phyloP scores from a whole-genome alignment of 2,797 vertebrate genomes.

The Lepus townsendii region DNA sequence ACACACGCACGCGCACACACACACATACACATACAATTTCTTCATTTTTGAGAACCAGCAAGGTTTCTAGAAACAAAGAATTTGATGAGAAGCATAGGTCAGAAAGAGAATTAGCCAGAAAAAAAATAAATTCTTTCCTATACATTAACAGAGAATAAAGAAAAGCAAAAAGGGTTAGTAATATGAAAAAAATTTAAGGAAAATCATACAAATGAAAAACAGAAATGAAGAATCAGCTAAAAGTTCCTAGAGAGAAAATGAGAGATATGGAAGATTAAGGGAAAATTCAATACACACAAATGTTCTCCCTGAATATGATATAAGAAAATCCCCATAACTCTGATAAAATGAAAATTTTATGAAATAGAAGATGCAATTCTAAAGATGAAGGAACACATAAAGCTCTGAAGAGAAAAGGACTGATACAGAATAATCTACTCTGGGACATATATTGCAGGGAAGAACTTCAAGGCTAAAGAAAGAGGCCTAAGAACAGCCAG shows the following conservation, averaged over 20 bases:
- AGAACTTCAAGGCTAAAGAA: not conserved
- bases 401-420: not conserved
- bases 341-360: constrained; percentile 3
- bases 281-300: not conserved
- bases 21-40: too few relatives aligned
- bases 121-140: not conserved
- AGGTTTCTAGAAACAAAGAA: not conserved
- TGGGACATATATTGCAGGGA: not conserved
- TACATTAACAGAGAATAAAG: not conserved
- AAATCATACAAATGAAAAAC: not conserved
- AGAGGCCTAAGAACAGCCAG: not conserved
- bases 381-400: not conserved
- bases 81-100: not conserved
- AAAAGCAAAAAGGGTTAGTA: not conserved
- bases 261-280: not conserved
- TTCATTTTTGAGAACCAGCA: not conserved
- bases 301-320: not conserved
- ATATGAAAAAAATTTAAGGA: not conserved
- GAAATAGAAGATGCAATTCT: not conserved
- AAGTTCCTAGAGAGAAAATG: constrained; percentile 1
- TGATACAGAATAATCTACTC: not conserved
- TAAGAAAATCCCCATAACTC: not conserved
- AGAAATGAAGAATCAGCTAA: not conserved
- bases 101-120: not conserved
- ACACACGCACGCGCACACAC: not conserved